Evolutionary conservation across 2,113 vertebrate genomes (phyloP).

Genomic region (Eclectus roratus): DNA sequence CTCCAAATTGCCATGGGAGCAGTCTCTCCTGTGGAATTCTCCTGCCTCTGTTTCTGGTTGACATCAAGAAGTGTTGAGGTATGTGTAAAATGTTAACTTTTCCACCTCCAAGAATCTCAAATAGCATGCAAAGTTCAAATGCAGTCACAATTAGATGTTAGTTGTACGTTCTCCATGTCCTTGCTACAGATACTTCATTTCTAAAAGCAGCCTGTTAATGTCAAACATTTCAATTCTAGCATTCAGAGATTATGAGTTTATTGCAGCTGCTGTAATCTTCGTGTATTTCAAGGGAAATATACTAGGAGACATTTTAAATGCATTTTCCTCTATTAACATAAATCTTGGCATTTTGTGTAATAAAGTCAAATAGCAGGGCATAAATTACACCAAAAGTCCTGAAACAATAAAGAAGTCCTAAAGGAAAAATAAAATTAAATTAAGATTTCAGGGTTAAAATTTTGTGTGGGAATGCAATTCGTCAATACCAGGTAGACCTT

Average conservation of each 20-base stretch:
- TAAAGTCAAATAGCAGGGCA: conserved; percentile 12
- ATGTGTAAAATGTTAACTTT: not conserved
- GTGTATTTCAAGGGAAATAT: conserved; percentile 35
- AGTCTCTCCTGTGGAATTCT: not conserved
- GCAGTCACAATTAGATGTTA: not conserved
- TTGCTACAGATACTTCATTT: conserved; percentile 18
- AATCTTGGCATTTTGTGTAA: conserved; percentile 12
- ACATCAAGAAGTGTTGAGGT: conserved; percentile 18
- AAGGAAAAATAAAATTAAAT: conserved; percentile 4
- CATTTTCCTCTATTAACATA: conserved; percentile 49
- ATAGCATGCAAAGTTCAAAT: not conserved
- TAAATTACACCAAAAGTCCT: conserved; percentile 13
- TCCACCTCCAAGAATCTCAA: not conserved
- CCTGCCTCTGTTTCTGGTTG: conserved; percentile 7
- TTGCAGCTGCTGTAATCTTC: conserved; percentile 50
- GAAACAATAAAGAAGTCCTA: not conserved
- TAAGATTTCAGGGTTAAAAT: not conserved
- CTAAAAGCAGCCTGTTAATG: conserved; percentile 59
- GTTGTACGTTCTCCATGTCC: not conserved
- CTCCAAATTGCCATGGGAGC: not conserved
- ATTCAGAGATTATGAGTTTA: conserved; percentile 54
- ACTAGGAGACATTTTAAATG: conserved; percentile 44
- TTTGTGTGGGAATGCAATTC: not conserved
- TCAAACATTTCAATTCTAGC: conserved; percentile 56
- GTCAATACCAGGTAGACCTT: not conserved